A percentile compares a stretch with the other conserved stretches of the same genome.
Conservation (phyloP, 2,888 invertebrate genomes). For the Nomada ruficornis region DNA sequence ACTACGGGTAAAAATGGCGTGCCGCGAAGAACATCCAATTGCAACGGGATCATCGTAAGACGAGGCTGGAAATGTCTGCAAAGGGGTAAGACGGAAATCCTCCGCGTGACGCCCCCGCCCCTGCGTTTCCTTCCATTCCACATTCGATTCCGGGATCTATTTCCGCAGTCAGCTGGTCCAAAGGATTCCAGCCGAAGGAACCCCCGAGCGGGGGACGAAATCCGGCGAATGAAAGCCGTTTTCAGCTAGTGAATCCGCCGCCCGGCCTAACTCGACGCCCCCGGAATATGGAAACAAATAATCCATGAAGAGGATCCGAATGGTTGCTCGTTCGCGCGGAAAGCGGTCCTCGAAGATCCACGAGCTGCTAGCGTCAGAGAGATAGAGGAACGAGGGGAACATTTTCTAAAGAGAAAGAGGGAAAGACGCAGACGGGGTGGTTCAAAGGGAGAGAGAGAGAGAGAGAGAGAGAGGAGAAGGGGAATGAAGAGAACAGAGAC, state of each 20-base stretch:
- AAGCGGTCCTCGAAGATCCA: conserved; percentile 61
- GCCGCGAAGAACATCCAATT: not conserved
- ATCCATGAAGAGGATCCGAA: conserved; percentile 51
- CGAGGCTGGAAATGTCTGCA: not conserved
- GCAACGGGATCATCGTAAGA: not conserved
- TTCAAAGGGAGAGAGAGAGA: too few relatives aligned
- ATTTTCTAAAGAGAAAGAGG: not conserved
- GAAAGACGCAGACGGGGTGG: not conserved
- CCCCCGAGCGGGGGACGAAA: conserved; percentile 30
- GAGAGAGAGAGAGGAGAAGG: conserved; percentile 1
- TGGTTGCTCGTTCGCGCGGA: conserved; percentile 42
- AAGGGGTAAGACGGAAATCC: conserved; percentile 13
- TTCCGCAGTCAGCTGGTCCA: conserved; percentile 49
- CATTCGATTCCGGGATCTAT: conserved; percentile 46
- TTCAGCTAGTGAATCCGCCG: conserved; percentile 46
- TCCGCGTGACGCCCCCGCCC: conserved; percentile 1
- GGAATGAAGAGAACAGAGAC: not conserved
- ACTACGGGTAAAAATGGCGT: not conserved
- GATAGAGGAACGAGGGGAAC: not conserved
- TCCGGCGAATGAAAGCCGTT: conserved; percentile 61
- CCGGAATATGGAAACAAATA: conserved; percentile 61
- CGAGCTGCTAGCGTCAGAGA: conserved; percentile 24
- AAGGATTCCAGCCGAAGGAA: conserved; percentile 36
- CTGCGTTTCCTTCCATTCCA: not conserved
- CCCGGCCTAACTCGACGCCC: conserved; percentile 45